Conservation (phyloP, 2,113 vertebrate species). For the Arenaria interpres region DNA sequence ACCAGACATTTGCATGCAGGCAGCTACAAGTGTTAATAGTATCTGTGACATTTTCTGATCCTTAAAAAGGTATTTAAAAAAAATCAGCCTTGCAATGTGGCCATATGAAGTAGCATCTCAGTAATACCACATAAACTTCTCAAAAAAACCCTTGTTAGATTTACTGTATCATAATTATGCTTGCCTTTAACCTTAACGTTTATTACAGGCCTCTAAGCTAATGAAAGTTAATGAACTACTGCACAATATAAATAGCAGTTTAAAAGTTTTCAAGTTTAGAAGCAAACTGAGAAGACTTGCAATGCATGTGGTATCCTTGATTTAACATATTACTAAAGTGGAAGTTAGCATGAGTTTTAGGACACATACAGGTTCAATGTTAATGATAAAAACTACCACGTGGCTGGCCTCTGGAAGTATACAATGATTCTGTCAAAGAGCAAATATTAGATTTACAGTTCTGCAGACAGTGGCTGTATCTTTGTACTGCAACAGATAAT, state of each 20-base stretch:
- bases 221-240: not conserved
- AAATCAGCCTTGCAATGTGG: not conserved
- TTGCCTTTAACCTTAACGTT: not conserved
- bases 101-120: not conserved
- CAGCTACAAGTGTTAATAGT: conserved; percentile 18
- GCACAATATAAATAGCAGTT: not conserved
- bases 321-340: not conserved
- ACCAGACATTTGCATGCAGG: not conserved
- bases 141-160: not conserved
- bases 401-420: not conserved
- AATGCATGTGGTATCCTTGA: not conserved
- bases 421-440: not conserved
- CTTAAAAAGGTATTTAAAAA: conserved; percentile 20
- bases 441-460: not conserved
- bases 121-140: not conserved
- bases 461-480: not conserved
- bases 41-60: conserved; percentile 12
- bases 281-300: not conserved
- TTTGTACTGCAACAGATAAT: not conserved
- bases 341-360: not conserved
- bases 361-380: not conserved
- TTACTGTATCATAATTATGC: not conserved
- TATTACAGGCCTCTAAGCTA: not conserved
- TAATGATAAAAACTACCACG: not conserved
- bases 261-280: not conserved